Evolutionary conservation across 2,797 vertebrate genomes (phyloP), one percentile per base, ranked within the genome.

Genomic region (Schizopygopsis malacanthus): DNA sequence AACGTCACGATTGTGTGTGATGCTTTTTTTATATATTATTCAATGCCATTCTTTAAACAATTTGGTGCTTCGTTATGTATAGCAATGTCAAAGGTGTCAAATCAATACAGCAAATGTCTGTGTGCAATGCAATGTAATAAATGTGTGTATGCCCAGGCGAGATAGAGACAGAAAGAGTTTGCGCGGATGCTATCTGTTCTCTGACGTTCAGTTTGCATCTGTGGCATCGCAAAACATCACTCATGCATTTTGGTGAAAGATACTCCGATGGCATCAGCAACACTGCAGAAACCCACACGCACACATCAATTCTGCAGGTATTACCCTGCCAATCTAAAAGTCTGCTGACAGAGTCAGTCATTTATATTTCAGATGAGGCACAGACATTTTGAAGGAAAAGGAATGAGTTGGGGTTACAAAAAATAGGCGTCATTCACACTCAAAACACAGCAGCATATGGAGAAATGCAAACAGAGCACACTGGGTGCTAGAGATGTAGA

Each of bases 161-260:
- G 76, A 73, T 71, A 9, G 54, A 43, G 52, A 33, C 33, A 37
- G 78, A 69, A 50, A 81, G 20, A 47, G 78, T 61, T 77, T 79
- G 43, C 56, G 83, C 28, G 28, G 54, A 81, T 85, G 63, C 67
- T 73, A 72, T 81, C 75, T 50, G 28, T 71, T 78, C 52, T 87
- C 67, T 79, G 80, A 56, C 39, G 50, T 77, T 61, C 65, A 43
- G 45, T 77, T 82, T 83, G 81, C 67, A 70, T 81, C 83, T 82
- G 43, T 82, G 79, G 25, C 67, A 72, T 88, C 79, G 78, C 50
- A 86, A 86, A 79, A 73, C 80, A 88, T 83, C 80, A 83, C 80
- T 83, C 87, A 80, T 86, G 69, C 47, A 33, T 79, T 54, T 81
- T 45, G 70, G 87, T 88, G 80, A 82, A 82, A 85, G 80, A 79